phyloP scores from a whole-genome alignment of 2,113 vertebrate genomes.

The human region GRCh38 chr12:93853501-93854000 shows the following conservation, averaged over 20 bases:
- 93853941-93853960: background rate
- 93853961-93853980: background rate
- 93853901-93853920: background rate
- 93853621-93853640: background rate
- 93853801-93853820: too few relatives aligned
- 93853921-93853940: background rate
- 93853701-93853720: background rate
- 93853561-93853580: background rate
- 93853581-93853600: background rate
- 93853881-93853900: background rate
- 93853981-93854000: background rate
- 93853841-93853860: background rate
- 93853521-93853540: background rate
- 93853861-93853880: fast-evolving
- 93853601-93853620: background rate
- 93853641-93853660: background rate
- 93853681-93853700: background rate
- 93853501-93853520: background rate
- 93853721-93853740: background rate
- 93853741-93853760: background rate
- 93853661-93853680: background rate
- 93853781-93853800: background rate
- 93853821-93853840: background rate
- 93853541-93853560: background rate
- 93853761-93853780: background rate